phyloP scores from a whole-genome alignment of 2,113 vertebrate species.

The Cephalopholis sonnerati region DNA sequence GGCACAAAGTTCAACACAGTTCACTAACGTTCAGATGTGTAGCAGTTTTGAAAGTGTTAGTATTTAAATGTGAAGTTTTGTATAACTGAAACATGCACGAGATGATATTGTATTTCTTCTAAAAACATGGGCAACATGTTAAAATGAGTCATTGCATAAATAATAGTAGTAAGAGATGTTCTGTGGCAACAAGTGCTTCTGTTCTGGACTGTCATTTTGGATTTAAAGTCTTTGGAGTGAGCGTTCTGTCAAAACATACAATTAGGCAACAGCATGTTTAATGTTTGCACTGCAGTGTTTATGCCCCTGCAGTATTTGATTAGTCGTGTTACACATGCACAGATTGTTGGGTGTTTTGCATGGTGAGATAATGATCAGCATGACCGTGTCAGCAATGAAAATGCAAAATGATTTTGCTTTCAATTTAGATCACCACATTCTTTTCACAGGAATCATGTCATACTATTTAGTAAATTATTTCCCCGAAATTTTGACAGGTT shows the following conservation, averaged over 20 bases:
- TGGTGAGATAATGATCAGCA: not conserved
- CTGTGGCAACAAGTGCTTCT: not conserved
- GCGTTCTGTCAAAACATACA: constrained; percentile 6
- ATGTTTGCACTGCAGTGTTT: not conserved
- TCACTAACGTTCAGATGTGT: not conserved
- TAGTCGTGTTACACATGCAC: no score
- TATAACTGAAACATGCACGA: not conserved
- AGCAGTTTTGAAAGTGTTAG: no score
- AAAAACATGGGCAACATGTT: not conserved
- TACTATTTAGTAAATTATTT: not conserved
- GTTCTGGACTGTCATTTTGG: constrained; percentile 12
- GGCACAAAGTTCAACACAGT: not conserved
- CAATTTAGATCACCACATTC: not conserved
- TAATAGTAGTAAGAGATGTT: not conserved
- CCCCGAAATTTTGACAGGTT: no score
- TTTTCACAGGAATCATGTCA: not conserved
- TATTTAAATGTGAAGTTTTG: not conserved
- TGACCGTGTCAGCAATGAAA: not conserved
- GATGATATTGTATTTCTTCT: not conserved
- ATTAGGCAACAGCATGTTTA: not conserved
- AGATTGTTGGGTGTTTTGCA: not conserved
- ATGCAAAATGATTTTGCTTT: not conserved
- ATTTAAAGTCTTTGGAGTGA: constrained; percentile 21
- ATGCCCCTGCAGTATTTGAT: not conserved
- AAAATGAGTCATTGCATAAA: not conserved